These are phyloP conservation scores for Dromiciops gliroides DNA, from an alignment of 2,113 vertebrate genomes.

Conservation along the genomic window DNA sequence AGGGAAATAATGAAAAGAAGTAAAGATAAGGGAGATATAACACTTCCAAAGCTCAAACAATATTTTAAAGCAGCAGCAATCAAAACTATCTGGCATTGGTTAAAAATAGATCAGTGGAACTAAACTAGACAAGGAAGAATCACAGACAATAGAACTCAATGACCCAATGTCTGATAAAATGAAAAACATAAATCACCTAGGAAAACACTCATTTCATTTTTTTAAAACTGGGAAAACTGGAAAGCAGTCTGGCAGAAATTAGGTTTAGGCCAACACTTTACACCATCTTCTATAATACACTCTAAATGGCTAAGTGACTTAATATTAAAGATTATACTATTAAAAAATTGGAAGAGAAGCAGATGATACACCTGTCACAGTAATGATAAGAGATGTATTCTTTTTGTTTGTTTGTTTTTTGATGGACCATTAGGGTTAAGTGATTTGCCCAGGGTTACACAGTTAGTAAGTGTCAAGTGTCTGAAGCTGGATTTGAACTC, in stretches of 20 bases:
- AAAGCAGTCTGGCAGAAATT: background rate
- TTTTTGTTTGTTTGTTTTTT: no score
- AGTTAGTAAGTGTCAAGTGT: no score
- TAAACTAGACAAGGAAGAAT: background rate
- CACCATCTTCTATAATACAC: background rate
- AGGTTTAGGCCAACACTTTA: background rate
- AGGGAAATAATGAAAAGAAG: background rate
- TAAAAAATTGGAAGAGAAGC: background rate
- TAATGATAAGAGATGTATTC: no score
- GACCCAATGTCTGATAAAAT: background rate
- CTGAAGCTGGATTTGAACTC: no score
- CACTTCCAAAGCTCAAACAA: background rate
- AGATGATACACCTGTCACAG: background rate
- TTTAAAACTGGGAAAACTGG: background rate
- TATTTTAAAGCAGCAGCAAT: background rate
- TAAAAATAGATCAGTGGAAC: background rate
- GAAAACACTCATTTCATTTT: background rate
- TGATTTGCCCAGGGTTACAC: no score
- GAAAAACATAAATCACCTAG: background rate
- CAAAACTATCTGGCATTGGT: background rate
- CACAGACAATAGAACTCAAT: background rate
- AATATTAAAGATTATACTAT: background rate
- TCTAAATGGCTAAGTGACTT: background rate
- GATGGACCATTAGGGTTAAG: no score
- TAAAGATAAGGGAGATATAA: background rate